Base-by-base conservation (phyloP, 2,113 vertebrate species). In the Tor tambroides region DNA sequence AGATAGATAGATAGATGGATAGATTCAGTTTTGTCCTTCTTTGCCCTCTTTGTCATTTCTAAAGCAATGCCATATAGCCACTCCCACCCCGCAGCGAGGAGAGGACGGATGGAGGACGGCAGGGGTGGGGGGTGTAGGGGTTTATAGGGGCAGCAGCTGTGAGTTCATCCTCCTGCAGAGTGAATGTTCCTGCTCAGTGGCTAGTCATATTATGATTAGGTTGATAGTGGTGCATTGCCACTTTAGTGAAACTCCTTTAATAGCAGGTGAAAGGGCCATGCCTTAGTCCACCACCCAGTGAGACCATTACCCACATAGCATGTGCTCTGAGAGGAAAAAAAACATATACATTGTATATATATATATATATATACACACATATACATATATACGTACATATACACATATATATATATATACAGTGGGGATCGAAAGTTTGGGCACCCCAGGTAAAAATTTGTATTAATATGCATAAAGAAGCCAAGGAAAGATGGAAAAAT, bases 11-110 rank as follows among this genome's bases (percentile, higher is more conserved):
- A 19, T 80, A 14, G 49, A 28, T 26, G 21, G 28, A 51, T 35
- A 74, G 3, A 19, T 80, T 59, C 23, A n/a, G 10, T 5, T 15
- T 26, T 19, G 76, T 65, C 35, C 88, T 77, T 87, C 90, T 91
- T 91, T 90, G 92, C 92, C 93, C 94, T 94, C 84, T 93, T 94
- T 94, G 94, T 94, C 93, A 93, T 94, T 94, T 91, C 91, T 89
- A 91, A 94, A 91, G 90, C 90, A 92, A 89, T 92, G 91, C 91
- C 90, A 32, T 67, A 78, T 82, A 5, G 87, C 88, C 90, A 91
- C 92, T 92, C 93, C 91, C 92, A 90, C 89, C 88, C 88, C 79
- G 89, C 87, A 87, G 90, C 89, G 78, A 85, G 38, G 87, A 85
- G 85, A 89, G 83, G 81, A 63, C 74, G 84, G 89, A 86, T 67